These are phyloP conservation scores for Conops quadrifasciatus DNA, from an alignment of 2,888 invertebrate genomes.

Conservation along the genomic window DNA sequence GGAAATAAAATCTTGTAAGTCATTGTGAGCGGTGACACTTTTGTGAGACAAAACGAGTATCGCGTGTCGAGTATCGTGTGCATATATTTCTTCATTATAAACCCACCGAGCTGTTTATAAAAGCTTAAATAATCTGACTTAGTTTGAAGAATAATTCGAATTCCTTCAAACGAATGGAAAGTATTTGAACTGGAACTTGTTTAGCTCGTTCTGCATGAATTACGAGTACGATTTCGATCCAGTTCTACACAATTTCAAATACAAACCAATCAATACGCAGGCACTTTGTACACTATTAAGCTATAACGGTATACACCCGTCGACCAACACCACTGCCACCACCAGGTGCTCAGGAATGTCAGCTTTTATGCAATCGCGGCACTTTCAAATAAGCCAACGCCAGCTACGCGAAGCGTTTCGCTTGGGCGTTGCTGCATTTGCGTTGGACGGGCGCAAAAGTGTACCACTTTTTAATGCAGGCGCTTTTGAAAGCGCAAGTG, in stretches of 20 bases:
- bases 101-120: not conserved
- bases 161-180: too few relatives aligned
- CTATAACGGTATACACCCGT: not conserved
- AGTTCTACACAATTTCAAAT: conserved; percentile 17
- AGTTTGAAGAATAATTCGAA: too few relatives aligned
- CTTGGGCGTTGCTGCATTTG: conserved; percentile 25
- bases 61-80: too few relatives aligned
- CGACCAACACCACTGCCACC: not conserved
- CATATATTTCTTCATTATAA: too few relatives aligned
- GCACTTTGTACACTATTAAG: not conserved
- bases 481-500: conserved; percentile 1
- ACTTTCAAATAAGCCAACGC: conserved; percentile 51
- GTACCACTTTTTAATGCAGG: not conserved
- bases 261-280: not conserved
- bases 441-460: not conserved
- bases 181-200: not conserved
- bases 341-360: conserved; percentile 46
- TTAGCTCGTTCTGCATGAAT: conserved; percentile 32
- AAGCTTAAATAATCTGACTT: not conserved
- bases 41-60: too few relatives aligned
- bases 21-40: not conserved
- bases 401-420: conserved; percentile 2
- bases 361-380: conserved; percentile 56
- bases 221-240: not conserved
- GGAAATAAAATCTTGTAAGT: not conserved